phyloP scores from a whole-genome alignment of 2,113 vertebrate species.

The Anseranas semipalmata region DNA sequence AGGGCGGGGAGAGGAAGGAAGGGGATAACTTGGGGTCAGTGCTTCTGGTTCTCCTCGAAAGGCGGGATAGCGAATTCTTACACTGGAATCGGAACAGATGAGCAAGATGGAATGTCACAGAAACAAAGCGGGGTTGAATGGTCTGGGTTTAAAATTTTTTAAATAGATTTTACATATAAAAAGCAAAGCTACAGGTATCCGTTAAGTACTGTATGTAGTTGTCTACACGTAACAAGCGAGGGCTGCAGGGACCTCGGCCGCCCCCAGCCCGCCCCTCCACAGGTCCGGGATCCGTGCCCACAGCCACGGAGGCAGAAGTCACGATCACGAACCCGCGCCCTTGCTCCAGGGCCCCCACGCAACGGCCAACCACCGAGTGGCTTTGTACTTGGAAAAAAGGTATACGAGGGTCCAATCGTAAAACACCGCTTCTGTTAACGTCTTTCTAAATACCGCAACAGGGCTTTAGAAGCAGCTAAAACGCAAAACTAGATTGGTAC shows the following conservation, averaged over 20 bases:
- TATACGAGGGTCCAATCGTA: neutral
- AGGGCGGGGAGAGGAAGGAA: neutral
- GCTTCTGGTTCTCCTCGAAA: neutral
- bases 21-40: neutral
- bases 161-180: neutral
- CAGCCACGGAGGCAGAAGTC: too few species aligned
- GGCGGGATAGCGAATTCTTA: neutral
- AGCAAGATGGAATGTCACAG: neutral
- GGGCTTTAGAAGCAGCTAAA: neutral
- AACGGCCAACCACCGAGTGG: neutral
- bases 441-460: neutral
- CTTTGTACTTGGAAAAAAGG: neutral
- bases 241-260: neutral
- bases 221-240: conserved; percentile 2
- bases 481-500: neutral
- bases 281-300: too few species aligned
- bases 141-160: neutral
- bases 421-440: neutral
- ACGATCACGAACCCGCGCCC: neutral
- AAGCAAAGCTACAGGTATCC: neutral
- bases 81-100: neutral
- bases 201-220: conserved; percentile 31
- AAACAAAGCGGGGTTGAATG: neutral
- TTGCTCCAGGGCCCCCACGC: neutral
- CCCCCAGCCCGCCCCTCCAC: neutral